These are phyloP conservation scores for Micoletzkya japonica DNA, from an alignment of 2,888 invertebrate genomes.

Conservation along the genomic window DNA sequence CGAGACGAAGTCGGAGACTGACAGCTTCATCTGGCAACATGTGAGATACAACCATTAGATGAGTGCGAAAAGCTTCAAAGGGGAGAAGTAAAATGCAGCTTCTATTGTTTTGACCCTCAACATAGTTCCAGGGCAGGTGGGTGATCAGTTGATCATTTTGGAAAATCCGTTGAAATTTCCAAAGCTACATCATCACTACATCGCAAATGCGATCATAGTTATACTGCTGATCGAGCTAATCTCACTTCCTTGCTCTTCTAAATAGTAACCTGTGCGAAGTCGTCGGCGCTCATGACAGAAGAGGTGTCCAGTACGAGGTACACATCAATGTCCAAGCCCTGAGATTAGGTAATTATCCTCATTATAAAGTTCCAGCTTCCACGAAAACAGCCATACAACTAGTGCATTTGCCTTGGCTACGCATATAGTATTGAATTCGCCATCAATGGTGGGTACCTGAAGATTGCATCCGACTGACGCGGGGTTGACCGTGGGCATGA, in stretches of 20 bases:
- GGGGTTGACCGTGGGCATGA: not conserved
- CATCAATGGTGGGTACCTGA: too few relatives aligned
- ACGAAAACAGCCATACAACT: not conserved
- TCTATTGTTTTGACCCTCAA: not conserved
- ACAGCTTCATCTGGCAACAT: not conserved
- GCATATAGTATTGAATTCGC: too few relatives aligned
- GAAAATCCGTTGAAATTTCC: too few relatives aligned
- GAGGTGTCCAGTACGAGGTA: not conserved
- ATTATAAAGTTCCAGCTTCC: not conserved
- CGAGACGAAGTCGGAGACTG: not conserved
- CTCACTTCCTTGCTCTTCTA: too few relatives aligned
- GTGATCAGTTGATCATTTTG: not conserved
- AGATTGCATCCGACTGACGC: not conserved
- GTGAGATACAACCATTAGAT: not conserved
- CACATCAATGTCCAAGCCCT: too few relatives aligned
- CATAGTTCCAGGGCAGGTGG: not conserved
- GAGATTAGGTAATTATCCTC: too few relatives aligned
- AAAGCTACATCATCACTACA: too few relatives aligned
- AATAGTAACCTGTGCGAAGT: not conserved
- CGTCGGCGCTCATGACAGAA: not conserved
- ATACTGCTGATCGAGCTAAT: too few relatives aligned
- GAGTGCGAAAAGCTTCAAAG: not conserved
- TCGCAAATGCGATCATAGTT: too few relatives aligned
- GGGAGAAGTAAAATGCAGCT: too few relatives aligned
- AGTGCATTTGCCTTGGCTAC: too few relatives aligned